phyloP scores from a whole-genome alignment of 53 echinoderm and acorn worm species.

The Astropecten irregularis region DNA sequence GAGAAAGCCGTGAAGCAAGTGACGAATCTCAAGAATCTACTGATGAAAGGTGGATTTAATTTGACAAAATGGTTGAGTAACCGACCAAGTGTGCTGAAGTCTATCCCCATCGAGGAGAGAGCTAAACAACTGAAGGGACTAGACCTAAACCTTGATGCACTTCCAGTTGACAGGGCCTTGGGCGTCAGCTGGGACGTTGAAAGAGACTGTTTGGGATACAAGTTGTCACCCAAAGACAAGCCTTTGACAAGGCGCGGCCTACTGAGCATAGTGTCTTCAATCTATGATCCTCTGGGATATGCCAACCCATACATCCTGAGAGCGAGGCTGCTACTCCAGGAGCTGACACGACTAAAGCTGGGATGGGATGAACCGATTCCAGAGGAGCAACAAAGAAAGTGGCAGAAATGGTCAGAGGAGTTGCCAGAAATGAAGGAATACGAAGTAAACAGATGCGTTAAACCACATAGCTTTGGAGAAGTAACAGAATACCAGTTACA shows the following conservation, averaged over 20 bases:
- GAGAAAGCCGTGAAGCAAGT: conserved; percentile 36
- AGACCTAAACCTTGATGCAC: no score
- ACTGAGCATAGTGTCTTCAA: conserved; percentile 56
- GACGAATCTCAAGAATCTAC: conserved; percentile 27
- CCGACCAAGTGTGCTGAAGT: conserved; percentile 25
- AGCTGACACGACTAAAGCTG: conserved; percentile 49
- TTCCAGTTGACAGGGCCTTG: conserved; percentile 63
- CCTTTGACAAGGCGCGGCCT: conserved; percentile 67
- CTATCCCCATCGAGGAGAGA: conserved; percentile 19
- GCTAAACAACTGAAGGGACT: conserved; percentile 35
- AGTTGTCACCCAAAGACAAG: conserved; percentile 44
- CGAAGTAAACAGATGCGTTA: conserved; percentile 66
- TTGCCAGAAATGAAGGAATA: conserved; percentile 58
- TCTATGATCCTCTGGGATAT: conserved; percentile 72
- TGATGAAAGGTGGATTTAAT: conserved; percentile 46
- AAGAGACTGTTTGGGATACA: conserved; percentile 61
- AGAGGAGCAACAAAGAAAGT: conserved; percentile 27
- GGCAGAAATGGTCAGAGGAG: conserved; percentile 62
- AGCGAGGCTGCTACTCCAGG: conserved; percentile 69
- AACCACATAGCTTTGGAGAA: conserved; percentile 37
- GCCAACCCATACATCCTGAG: conserved; percentile 60
- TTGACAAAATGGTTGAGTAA: conserved; percentile 80
- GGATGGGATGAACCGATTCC: conserved; percentile 73
- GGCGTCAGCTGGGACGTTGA: conserved; percentile 58
- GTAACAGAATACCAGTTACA: conserved; percentile 50